A percentile compares a stretch with the other conserved stretches of the same genome.
Conservation (phyloP, 2,113 vertebrate genomes). For the Opisthocomus hoazin region DNA sequence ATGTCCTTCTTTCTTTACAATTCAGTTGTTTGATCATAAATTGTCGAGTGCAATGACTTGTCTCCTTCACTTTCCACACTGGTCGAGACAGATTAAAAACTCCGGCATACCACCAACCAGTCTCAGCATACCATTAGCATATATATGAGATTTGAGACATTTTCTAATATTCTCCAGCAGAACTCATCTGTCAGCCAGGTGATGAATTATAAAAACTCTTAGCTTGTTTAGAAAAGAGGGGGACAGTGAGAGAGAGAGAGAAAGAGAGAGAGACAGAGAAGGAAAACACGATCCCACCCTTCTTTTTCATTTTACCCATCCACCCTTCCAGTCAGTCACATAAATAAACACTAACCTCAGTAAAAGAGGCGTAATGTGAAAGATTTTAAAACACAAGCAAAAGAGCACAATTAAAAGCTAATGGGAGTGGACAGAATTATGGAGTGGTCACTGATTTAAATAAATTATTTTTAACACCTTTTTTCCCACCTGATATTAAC, state of each 20-base stretch:
- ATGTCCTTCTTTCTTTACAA: slow-evolving; percentile 78
- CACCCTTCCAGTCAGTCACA: background rate
- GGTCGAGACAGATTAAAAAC: slow-evolving; percentile 98
- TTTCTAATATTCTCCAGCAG: slow-evolving; percentile 99
- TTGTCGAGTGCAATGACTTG: slow-evolving; percentile 91
- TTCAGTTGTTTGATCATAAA: slow-evolving; percentile 97
- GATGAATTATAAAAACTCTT: slow-evolving; percentile 99
- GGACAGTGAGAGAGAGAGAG: slow-evolving; percentile 18
- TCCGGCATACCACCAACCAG: slow-evolving; percentile 83
- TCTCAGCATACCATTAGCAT: slow-evolving; percentile 99
- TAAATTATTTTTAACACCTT: background rate
- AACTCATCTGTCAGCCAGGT: slow-evolving; percentile 99
- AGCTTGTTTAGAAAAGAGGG: slow-evolving; percentile 92
- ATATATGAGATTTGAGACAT: slow-evolving; percentile 99
- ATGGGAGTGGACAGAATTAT: background rate
- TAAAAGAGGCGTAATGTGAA: background rate
- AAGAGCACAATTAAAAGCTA: background rate
- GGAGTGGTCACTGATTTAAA: background rate
- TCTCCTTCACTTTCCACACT: slow-evolving; percentile 94
- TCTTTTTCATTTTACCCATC: slow-evolving; percentile 38
- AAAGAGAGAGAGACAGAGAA: background rate
- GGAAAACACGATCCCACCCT: slow-evolving; percentile 7
- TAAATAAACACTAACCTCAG: background rate
- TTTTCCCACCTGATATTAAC: background rate
- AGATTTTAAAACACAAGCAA: background rate